Evolutionary conservation across 2,797 vertebrate genomes (phyloP).

Genomic region (Coendou prehensilis): DNA sequence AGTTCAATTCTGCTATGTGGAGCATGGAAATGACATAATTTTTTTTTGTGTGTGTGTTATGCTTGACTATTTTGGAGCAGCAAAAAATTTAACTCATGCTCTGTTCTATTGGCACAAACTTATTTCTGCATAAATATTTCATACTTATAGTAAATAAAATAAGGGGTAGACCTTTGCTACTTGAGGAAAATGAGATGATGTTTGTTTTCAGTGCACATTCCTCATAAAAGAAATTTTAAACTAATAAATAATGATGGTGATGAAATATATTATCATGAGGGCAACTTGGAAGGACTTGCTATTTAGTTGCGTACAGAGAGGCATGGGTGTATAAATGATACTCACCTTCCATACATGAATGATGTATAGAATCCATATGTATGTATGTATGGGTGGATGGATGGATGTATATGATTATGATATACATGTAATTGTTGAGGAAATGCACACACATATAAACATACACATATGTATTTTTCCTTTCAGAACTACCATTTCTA

Average conservation of each 20-base stretch:
- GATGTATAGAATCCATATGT: neutral
- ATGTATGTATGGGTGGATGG: accelerated
- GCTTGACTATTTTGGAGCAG: neutral
- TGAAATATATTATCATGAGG: neutral
- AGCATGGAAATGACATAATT: slow-evolving; percentile 15
- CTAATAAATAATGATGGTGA: neutral
- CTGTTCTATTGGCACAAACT: neutral
- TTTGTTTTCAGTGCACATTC: neutral
- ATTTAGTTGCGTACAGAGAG: neutral
- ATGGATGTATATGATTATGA: neutral
- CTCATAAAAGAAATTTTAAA: neutral
- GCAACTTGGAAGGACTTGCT: neutral
- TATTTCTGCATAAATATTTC: neutral
- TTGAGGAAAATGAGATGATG: neutral
- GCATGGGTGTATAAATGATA: neutral
- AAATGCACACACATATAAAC: neutral
- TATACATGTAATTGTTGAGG: neutral
- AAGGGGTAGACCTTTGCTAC: neutral
- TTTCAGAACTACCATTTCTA: neutral
- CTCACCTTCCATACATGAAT: neutral
- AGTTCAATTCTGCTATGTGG: slow-evolving; percentile 28
- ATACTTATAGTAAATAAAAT: neutral
- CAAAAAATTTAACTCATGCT: neutral
- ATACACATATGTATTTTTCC: neutral
- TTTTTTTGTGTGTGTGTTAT: slow-evolving; percentile 7